Evolutionary conservation across 2,797 vertebrate species (phyloP).

Genomic region (Macrochelys suwanniensis): DNA sequence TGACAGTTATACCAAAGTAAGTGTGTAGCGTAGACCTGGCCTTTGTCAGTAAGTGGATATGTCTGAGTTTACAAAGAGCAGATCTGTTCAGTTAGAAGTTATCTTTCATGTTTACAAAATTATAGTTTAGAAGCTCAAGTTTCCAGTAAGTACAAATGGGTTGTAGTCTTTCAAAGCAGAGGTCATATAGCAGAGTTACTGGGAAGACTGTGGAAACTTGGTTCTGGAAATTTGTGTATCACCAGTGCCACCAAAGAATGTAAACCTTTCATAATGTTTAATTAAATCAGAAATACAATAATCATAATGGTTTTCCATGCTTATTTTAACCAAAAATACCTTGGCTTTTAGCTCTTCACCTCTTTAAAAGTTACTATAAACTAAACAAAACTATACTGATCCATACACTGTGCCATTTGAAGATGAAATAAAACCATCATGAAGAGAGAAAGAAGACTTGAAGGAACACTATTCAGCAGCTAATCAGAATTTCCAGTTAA

Average conservation of each 20-base stretch:
- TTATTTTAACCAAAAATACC: slow-evolving; percentile 9
- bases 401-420: background rate
- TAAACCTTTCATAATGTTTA: background rate
- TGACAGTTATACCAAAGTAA: background rate
- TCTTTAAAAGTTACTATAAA: background rate
- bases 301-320: background rate
- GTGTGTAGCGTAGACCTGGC: background rate
- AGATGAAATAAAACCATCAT: background rate
- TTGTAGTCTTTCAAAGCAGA: background rate
- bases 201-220: background rate
- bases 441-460: background rate
- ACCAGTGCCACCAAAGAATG: background rate
- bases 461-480: background rate
- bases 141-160: background rate
- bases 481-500: background rate
- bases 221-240: background rate
- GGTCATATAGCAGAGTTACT: background rate
- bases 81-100: background rate
- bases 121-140: background rate
- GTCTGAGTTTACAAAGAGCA: background rate
- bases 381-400: background rate
- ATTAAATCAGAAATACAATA: background rate
- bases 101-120: background rate
- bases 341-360: background rate
- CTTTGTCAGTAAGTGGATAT: background rate